Evolutionary conservation across 2,113 vertebrate species (phyloP).

Genomic region (Datnioides undecimradiatus): DNA sequence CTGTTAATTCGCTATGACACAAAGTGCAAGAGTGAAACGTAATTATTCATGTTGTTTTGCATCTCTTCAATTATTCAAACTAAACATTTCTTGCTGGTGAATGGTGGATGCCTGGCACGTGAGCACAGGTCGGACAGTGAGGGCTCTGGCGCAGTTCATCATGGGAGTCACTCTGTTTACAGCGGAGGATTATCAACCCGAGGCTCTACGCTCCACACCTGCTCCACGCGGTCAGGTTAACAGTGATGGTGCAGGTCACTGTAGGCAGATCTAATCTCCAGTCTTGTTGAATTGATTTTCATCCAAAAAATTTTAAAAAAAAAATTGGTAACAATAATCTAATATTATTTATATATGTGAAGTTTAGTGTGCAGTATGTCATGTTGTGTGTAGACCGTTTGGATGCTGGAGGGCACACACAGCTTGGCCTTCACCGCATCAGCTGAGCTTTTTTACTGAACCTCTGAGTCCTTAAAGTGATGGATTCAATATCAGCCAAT

Average conservation of each 20-base stretch:
- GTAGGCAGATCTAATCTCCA: neutral
- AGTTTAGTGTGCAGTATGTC: too few relatives aligned
- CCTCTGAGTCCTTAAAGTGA: neutral
- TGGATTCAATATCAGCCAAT: too few relatives aligned
- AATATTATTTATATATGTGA: too few relatives aligned
- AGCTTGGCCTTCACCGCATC: neutral
- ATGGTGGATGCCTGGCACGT: constrained; percentile 10
- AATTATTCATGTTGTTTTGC: constrained; percentile 82
- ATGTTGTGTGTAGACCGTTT: neutral
- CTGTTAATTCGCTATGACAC: constrained; percentile 71
- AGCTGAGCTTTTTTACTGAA: neutral
- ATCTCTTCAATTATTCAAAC: constrained; percentile 79
- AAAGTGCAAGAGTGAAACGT: constrained; percentile 58
- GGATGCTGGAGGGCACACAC: neutral
- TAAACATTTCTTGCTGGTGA: constrained; percentile 56
- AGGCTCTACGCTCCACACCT: constrained; percentile 38
- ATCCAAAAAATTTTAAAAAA: neutral
- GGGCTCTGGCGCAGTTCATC: constrained; percentile 17
- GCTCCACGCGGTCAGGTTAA: constrained; percentile 16
- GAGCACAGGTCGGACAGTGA: constrained; percentile 8
- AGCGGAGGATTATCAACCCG: constrained; percentile 27
- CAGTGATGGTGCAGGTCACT: neutral
- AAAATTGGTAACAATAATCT: too few relatives aligned
- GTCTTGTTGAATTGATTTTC: constrained; percentile 10
- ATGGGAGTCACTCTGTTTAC: constrained; percentile 49